These are phyloP conservation scores for Serranus cabrilla DNA, from an alignment of 2,797 vertebrate genomes.

Conservation along the genomic window DNA sequence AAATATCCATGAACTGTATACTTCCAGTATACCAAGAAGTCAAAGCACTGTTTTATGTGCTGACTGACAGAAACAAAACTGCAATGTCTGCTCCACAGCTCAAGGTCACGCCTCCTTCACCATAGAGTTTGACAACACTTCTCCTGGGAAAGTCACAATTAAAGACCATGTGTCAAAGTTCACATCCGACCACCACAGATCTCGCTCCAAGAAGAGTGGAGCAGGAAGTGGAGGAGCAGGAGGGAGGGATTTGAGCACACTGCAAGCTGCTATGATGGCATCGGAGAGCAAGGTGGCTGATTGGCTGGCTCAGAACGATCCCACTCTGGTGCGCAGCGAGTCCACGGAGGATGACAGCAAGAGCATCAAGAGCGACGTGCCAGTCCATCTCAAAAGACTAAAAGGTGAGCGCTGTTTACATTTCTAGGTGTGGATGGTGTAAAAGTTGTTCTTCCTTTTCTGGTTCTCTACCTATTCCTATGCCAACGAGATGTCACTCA, in stretches of 20 bases:
- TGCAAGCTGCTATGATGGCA: constrained; percentile 97
- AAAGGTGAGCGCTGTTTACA: constrained; percentile 88
- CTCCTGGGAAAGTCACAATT: constrained; percentile 97
- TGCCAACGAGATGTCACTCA: no score
- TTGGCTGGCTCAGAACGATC: constrained; percentile 98
- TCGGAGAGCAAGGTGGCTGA: constrained; percentile 98
- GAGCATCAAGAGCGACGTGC: constrained; percentile 98
- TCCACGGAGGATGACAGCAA: constrained; percentile 96
- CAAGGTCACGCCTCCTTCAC: constrained; percentile 98
- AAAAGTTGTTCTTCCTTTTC: not conserved
- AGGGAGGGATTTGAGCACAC: constrained; percentile 91
- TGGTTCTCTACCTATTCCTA: not conserved
- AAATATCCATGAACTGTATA: not conserved
- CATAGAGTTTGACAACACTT: constrained; percentile 97
- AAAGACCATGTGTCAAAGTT: constrained; percentile 97
- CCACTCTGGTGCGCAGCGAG: constrained; percentile 92
- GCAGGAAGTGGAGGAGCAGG: constrained; percentile 79
- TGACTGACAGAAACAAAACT: constrained; percentile 28
- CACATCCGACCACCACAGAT: constrained; percentile 88
- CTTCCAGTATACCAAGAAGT: not conserved
- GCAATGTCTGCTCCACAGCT: constrained; percentile 75
- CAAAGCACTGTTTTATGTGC: constrained; percentile 6
- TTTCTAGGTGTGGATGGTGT: not conserved
- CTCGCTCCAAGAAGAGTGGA: constrained; percentile 91
- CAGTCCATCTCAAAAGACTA: constrained; percentile 95